Evolutionary conservation across 2,888 invertebrate genomes (phyloP).

Genomic region (Branchellion lobata): DNA sequence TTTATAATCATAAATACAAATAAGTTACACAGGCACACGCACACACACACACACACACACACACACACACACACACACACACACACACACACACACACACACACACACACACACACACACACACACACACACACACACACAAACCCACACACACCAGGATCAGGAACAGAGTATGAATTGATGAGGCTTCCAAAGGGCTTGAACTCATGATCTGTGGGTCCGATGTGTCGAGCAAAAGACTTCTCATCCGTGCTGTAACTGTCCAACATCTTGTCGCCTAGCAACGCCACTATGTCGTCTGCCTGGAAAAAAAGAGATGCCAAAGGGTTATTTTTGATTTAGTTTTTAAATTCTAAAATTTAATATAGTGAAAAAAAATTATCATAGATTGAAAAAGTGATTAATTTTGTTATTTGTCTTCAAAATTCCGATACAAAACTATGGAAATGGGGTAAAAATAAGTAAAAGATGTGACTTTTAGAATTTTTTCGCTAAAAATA

Average conservation of each 20-base stretch:
- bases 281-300: slow-evolving; percentile 74
- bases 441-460: too few relatives aligned
- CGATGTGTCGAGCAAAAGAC: slow-evolving; percentile 71
- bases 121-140: too few relatives aligned
- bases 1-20: neutral
- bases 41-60: neutral
- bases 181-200: slow-evolving; percentile 67
- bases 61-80: too few relatives aligned
- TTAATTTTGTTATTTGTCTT: neutral
- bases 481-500: too few relatives aligned
- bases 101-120: too few relatives aligned
- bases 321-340: neutral
- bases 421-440: too few relatives aligned
- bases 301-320: slow-evolving; percentile 64
- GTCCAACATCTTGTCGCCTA: slow-evolving; percentile 73
- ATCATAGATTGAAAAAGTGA: neutral
- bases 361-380: too few relatives aligned
- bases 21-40: neutral
- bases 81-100: too few relatives aligned
- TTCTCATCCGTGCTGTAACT: slow-evolving; percentile 74
- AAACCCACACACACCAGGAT: too few relatives aligned
- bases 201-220: slow-evolving; percentile 71
- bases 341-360: too few relatives aligned
- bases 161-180: slow-evolving; percentile 56
- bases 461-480: too few relatives aligned